Base-by-base conservation (phyloP, 2,888 invertebrate species). In the Neelides folsomi region DNA sequence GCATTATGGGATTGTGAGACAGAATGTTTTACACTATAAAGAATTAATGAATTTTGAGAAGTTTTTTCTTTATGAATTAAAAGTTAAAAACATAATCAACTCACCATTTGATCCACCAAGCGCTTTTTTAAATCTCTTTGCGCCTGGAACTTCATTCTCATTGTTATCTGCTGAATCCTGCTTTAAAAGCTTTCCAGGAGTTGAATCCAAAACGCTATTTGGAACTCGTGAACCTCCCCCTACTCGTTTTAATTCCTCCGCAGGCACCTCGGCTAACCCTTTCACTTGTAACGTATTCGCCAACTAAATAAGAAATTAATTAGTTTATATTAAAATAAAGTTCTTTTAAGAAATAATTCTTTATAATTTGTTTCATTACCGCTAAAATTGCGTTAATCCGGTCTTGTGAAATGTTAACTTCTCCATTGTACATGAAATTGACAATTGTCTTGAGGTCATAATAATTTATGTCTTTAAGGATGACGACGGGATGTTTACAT, bases 381-480 rank as follows among this genome's bases (percentile, higher is more conserved):
- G 74, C 74, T 53, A 76, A 69, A 60, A 76, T 72, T 40, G 73
- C 71, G 55, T 86, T 86, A 65, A 89, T 72, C 68, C 87, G 86
- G 66, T 88, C 87, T 68, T 88, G 86, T 1, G 87, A 86, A 34
- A 90, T 87, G 71, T 89, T 88, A 7, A 90, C 88, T 75, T 88
- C 88, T 0, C 90, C 90, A 66, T 85, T 85, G 69, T 90, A 90
- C 84, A 90, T 89, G 68, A 66, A 67, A 53, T 64, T 67, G 46
- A 68, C 62, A 45, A 69, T 65, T 36, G 68, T 67, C 49, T 66
- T 57, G 52, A 69, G 66, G 57, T 69, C 69, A 20, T 58, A 57
- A 56, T 64, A 67, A 13, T 66, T 63, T 16, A 69, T 66, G 60
- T 69, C 69, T 54, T 69, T 68, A 38, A 69, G 64, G 53, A 69